Base-by-base conservation (phyloP, 2,797 vertebrate species). In the Falco berigora region DNA sequence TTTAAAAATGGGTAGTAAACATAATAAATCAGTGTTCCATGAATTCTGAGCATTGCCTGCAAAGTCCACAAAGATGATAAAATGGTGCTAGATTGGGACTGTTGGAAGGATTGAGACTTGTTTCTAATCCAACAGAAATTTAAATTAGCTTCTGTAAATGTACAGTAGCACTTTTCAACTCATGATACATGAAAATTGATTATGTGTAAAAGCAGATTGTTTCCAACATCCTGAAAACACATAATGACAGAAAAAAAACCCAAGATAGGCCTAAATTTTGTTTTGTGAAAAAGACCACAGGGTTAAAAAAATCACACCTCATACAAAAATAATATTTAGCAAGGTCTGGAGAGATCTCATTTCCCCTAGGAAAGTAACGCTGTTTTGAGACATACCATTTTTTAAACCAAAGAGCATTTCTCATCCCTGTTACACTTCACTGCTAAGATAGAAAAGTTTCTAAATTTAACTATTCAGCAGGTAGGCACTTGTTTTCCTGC, bases 351-450 rank as follows among this genome's bases (percentile, higher is more conserved):
- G 6, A 6, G 5, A 46, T 2, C 23, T 64, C 42, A 56, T 42
- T 64, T 7, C 25, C 42, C 3, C 0, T 10, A 28, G 20, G 21
- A 62, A 77, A 46, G 10, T 23, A 15, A 15, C 42, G 0, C 4
- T 36, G 6, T 38, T 61, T 72, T n/a, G 22, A 27, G 20, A 59
- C 30, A 64, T 8, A 2, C 5, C 20, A 7, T 14, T 74, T 83
- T 86, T 83, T 28, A 68, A 34, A 55, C 28, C 9, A 10, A 86
- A 62, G 24, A 36, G 32, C 34, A 28, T 25, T 22, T 55, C 32
- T 82, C 50, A 21, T 34, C n/a, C 17, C 21, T 47, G 28, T 38
- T 30, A 47, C 7, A 59, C 4, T n/a, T 77, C 14, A 46, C 4
- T 11, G 25, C 46, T 20, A 52, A 58, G 9, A 28, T 4, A 25